These are phyloP conservation scores for Punctoribates punctum DNA, from an alignment of 2,888 invertebrate species.

Conservation along the genomic window DNA sequence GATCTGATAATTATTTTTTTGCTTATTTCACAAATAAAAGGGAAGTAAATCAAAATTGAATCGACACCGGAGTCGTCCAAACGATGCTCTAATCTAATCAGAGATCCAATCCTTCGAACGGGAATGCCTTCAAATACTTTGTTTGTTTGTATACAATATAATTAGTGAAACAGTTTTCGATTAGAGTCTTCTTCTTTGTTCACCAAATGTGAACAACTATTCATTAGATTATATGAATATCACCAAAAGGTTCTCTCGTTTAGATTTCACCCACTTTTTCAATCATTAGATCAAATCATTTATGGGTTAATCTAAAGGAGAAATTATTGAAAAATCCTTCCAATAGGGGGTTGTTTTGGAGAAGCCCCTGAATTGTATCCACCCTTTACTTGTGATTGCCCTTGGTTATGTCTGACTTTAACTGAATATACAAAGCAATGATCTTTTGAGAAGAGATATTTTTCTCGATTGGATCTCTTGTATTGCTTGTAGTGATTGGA, in stretches of 20 bases:
- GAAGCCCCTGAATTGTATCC: too few species aligned
- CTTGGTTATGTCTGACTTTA: too few species aligned
- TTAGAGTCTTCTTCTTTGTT: not conserved
- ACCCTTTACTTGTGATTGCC: too few species aligned
- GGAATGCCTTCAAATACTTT: not conserved
- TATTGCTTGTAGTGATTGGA: not conserved
- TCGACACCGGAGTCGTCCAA: not conserved
- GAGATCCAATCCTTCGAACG: not conserved
- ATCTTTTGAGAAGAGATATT: not conserved
- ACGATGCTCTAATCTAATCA: not conserved
- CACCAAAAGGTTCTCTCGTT: not conserved
- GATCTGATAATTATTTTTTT: not conserved
- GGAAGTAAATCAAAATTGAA: not conserved
- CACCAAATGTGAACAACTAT: not conserved
- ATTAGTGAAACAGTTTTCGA: slow-evolving; percentile 11
- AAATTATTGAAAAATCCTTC: too few species aligned
- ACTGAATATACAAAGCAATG: too few species aligned
- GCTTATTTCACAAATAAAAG: slow-evolving; percentile 16
- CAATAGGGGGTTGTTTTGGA: too few species aligned
- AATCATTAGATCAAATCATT: too few species aligned
- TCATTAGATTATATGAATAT: not conserved
- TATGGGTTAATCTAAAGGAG: too few species aligned
- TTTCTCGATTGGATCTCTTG: not conserved
- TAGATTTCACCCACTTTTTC: not conserved
- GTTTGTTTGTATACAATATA: slow-evolving; percentile 17